A percentile compares a stretch with the other conserved stretches of the same genome.
Conservation (phyloP, 2,113 vertebrate species). For the Heptranchias perlo region DNA sequence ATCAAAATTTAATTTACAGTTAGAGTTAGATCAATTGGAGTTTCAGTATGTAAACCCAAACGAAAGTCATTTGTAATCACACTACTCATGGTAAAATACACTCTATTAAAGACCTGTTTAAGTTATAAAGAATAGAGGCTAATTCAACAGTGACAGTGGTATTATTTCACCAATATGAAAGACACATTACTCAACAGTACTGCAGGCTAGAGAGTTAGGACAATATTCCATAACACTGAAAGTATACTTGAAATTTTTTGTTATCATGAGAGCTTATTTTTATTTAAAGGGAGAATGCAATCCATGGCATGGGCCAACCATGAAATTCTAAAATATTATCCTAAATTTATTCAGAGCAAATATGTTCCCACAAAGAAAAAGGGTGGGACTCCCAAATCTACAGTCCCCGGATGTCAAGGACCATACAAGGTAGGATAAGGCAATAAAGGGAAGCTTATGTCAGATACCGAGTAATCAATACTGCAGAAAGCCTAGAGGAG, state of each 20-base stretch:
- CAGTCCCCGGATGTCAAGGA: too few species aligned
- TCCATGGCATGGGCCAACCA: neutral
- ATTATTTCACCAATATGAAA: neutral
- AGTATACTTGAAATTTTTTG: neutral
- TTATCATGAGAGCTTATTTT: neutral
- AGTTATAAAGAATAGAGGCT: neutral
- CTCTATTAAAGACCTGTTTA: neutral
- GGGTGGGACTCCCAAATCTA: too few species aligned
- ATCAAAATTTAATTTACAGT: neutral
- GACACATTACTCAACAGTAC: neutral
- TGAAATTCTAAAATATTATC: neutral
- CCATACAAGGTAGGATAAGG: too few species aligned
- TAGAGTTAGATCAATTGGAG: neutral
- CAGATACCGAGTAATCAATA: too few species aligned
- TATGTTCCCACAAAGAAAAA: too few species aligned
- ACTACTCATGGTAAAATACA: neutral
- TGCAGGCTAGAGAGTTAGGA: neutral
- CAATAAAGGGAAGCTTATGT: too few species aligned
- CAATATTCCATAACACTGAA: neutral
- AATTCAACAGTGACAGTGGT: neutral
- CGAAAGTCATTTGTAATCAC: neutral
- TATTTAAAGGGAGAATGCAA: neutral
- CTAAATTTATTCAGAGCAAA: too few species aligned
- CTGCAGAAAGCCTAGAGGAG: too few species aligned
- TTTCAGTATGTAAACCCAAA: neutral